Evolutionary conservation across 2,888 invertebrate genomes (phyloP).

Genomic region (Rambutsinella grinnellia): DNA sequence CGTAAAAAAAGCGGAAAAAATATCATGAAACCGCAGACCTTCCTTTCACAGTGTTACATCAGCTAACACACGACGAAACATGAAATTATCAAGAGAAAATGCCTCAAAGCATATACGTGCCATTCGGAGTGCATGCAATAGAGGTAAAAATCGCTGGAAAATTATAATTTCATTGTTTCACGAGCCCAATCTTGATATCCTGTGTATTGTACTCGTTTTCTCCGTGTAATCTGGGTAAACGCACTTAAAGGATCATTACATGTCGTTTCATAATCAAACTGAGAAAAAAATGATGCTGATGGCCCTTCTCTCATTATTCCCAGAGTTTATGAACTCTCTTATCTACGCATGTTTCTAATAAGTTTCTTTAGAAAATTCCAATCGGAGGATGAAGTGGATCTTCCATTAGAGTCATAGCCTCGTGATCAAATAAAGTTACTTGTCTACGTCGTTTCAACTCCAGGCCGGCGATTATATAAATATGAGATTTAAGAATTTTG

Average conservation of each 20-base stretch:
- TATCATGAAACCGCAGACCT: slow-evolving; percentile 3
- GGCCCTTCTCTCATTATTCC: slow-evolving; percentile 21
- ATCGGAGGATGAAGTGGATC: too few relatives aligned
- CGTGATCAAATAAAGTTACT: too few relatives aligned
- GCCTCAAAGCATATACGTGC: too few relatives aligned
- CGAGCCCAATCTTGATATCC: background rate
- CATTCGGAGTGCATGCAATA: too few relatives aligned
- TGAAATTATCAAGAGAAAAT: background rate
- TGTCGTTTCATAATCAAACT: slow-evolving; percentile 54
- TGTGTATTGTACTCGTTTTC: background rate
- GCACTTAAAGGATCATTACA: slow-evolving; percentile 52
- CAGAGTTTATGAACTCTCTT: too few relatives aligned
- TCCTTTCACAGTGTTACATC: background rate
- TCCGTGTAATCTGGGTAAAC: slow-evolving; percentile 1
- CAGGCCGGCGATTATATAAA: too few relatives aligned
- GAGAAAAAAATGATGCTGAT: slow-evolving; percentile 45
- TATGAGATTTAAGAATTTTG: too few relatives aligned
- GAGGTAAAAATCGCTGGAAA: slow-evolving; percentile 14
- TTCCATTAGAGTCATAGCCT: too few relatives aligned
- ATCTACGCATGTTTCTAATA: too few relatives aligned
- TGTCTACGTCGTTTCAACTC: background rate
- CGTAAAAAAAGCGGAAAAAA: background rate
- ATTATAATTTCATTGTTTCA: slow-evolving; percentile 29
- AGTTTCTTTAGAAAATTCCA: too few relatives aligned
- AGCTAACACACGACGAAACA: background rate